phyloP scores from a whole-genome alignment of 2,113 vertebrate species.

The Amblyornis subalaris region DNA sequence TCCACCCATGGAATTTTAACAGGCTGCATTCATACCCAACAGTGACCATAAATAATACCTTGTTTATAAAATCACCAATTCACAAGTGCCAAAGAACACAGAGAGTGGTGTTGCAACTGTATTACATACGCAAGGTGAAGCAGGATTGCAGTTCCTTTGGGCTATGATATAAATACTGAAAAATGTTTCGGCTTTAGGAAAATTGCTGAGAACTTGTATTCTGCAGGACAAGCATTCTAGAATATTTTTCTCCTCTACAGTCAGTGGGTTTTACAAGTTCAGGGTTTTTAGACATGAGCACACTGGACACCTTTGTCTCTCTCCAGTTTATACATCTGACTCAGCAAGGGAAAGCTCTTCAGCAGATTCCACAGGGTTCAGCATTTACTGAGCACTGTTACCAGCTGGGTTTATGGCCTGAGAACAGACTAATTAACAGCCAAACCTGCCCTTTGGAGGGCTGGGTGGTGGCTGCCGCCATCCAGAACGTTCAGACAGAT shows the following conservation, averaged over 20 bases:
- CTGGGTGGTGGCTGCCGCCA: background rate
- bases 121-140: background rate
- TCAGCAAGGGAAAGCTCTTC: background rate
- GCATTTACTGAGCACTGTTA: background rate
- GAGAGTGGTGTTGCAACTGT: background rate
- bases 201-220: background rate
- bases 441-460: background rate
- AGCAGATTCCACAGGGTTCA: slow-evolving; percentile 2
- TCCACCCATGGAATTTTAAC: background rate
- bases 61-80: background rate
- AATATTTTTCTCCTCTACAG: background rate
- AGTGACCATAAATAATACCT: background rate
- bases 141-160: background rate
- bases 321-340: background rate
- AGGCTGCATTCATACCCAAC: background rate
- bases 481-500: background rate
- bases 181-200: background rate
- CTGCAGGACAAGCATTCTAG: background rate
- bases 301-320: background rate
- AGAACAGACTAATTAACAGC: background rate
- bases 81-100: background rate
- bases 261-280: background rate
- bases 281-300: background rate
- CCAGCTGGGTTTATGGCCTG: background rate
- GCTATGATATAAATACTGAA: background rate